Conservation (phyloP, 2,888 invertebrate species). For the Prenolepis imparis region DNA sequence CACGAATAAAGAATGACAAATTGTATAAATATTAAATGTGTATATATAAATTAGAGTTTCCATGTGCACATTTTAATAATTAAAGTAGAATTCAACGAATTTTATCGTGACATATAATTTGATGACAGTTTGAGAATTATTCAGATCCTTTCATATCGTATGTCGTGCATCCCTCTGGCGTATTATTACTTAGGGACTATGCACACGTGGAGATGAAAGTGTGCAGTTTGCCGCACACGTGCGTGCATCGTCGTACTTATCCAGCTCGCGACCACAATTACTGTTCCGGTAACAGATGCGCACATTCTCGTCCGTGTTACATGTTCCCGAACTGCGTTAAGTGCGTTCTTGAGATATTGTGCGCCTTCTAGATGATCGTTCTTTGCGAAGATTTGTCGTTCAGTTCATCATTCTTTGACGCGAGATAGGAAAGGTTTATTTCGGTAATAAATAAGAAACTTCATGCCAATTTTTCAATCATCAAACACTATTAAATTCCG, state of each 20-base stretch:
- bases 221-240: constrained; percentile 57
- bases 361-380: constrained; percentile 38
- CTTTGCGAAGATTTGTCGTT: background rate
- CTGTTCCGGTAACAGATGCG: constrained; percentile 70
- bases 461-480: background rate
- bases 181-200: constrained; percentile 6
- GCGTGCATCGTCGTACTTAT: constrained; percentile 53
- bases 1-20: background rate
- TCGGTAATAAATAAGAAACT: background rate
- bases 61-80: background rate
- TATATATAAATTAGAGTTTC: background rate
- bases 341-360: constrained; percentile 37
- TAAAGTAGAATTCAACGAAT: background rate
- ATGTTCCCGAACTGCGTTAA: constrained; percentile 45
- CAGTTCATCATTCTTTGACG: background rate
- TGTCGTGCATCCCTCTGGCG: constrained; percentile 12
- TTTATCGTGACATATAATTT: background rate
- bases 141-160: background rate
- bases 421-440: background rate
- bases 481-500: background rate
- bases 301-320: constrained; percentile 64
- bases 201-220: background rate
- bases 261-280: constrained; percentile 61
- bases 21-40: no score
- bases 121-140: background rate